Percentiles rank a stretch among this genome's conserved stretches.
Conservation (phyloP, 2,797 vertebrate genomes). For the Clarias pachynema region DNA sequence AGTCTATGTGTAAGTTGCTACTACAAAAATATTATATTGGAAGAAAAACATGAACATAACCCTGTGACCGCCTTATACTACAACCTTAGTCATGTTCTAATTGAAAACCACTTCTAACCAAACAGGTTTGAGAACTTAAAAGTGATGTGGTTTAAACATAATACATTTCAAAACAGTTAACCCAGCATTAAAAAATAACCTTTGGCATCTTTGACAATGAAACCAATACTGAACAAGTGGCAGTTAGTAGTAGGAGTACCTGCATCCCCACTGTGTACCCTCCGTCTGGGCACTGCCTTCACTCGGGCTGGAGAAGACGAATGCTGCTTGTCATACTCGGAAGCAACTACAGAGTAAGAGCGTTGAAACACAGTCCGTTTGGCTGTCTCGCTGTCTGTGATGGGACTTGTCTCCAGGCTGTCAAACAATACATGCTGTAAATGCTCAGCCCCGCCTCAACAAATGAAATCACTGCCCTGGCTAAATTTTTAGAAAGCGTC, state of each 20-base stretch:
- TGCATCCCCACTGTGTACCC: constrained; percentile 97
- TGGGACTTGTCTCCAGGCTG: constrained; percentile 97
- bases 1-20: not conserved
- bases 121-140: not conserved
- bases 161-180: not conserved
- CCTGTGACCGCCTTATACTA: not conserved
- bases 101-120: not conserved
- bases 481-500: not conserved
- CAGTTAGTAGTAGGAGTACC: constrained; percentile 72
- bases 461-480: not conserved
- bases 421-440: constrained; percentile 1
- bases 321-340: constrained; percentile 98
- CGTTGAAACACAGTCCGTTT: constrained; percentile 98
- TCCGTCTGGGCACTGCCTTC: constrained; percentile 93
- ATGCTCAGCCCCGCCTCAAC: not conserved
- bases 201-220: not conserved
- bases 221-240: not conserved
- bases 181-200: not conserved
- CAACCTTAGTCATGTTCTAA: not conserved
- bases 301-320: constrained; percentile 93
- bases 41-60: not conserved
- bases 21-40: not conserved
- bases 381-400: constrained; percentile 94
- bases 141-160: not conserved
- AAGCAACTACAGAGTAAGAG: constrained; percentile 97